Evolutionary conservation across 2,797 vertebrate genomes (phyloP), one percentile per base, ranked within the genome.

Genomic region (Argyrosomus regius): DNA sequence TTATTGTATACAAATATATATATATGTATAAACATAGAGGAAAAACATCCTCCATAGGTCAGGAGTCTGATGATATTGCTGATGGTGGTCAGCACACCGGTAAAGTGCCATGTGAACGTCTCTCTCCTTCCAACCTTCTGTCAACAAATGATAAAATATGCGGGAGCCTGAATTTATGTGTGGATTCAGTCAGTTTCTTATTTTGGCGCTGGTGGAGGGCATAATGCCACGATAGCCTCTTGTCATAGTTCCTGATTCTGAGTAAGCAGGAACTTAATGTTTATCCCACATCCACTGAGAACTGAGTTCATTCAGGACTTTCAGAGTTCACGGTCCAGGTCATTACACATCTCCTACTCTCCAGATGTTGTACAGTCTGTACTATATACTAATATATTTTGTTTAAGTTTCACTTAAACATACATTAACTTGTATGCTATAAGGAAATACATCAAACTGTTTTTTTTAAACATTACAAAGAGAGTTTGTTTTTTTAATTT

Each of bases 131-230:
- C 87, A 87, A 49, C n/a, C 52, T 52, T 77, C 85, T 87, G 86
- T 91, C 88, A 91, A 76, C 84, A 80, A 73, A 78, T 81, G 64
- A 85, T 72, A 84, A 78, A 91, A 85, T 88, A 87, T 88, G 79
- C 64, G 79, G 81, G 52, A 87, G 75, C 72, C 72, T 75, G 76
- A 87, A 63, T 86, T 18, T 57, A 68, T 84, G 58, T 67, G 69
- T 84, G 83, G 82, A 85, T 72, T 88, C 79, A 77, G 75, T 67
- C 59, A 35, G 63, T 61, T 82, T 72, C 84, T 92, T 91, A 84
- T 91, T 90, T 87, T 88, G 81, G 88, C 78, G 9, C 62, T 17
- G 70, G 72, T 60, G 8, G 49, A 90, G 80, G 88, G 84, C 84
- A 82, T 11, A 20, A 22, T 64, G 88, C 84, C 87, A 89, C 5